A percentile compares a stretch with the other conserved stretches of the same genome.
These are phyloP conservation scores for Sylvilagus bachmani DNA, from an alignment of 2,113 vertebrate genomes.

Conservation along the genomic window DNA sequence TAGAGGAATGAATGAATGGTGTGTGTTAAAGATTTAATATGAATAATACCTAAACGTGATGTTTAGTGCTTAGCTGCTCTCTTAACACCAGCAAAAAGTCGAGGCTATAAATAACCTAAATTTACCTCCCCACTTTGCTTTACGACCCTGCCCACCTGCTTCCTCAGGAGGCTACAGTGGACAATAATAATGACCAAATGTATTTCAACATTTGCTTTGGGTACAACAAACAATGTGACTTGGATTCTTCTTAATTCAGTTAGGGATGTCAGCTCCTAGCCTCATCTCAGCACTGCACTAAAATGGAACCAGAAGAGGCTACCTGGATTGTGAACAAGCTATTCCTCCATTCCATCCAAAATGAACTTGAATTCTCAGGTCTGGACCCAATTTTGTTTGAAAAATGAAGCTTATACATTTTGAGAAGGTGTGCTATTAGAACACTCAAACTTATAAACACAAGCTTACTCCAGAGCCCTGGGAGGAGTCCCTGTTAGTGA, in stretches of 20 bases:
- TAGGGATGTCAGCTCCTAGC: background rate
- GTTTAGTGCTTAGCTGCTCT: background rate
- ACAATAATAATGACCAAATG: background rate
- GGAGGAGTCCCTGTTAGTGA: background rate
- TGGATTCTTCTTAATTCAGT: background rate
- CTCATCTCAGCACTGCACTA: background rate
- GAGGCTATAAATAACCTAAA: background rate
- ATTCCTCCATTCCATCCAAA: background rate
- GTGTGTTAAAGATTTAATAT: background rate
- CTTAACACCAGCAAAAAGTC: background rate
- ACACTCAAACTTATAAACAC: background rate
- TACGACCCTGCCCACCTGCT: accelerated
- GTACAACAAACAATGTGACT: background rate
- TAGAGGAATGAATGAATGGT: background rate
- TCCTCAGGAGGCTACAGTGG: background rate
- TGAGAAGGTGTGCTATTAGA: background rate
- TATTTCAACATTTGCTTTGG: background rate
- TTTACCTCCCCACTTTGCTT: background rate
- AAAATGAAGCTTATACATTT: background rate
- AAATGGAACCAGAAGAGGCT: background rate
- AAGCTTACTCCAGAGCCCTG: background rate
- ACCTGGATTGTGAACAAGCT: accelerated
- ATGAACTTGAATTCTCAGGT: background rate
- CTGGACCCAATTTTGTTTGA: background rate
- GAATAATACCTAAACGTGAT: background rate